Base-by-base conservation (phyloP, 2,113 vertebrate species). In the Calidris pugnax region DNA sequence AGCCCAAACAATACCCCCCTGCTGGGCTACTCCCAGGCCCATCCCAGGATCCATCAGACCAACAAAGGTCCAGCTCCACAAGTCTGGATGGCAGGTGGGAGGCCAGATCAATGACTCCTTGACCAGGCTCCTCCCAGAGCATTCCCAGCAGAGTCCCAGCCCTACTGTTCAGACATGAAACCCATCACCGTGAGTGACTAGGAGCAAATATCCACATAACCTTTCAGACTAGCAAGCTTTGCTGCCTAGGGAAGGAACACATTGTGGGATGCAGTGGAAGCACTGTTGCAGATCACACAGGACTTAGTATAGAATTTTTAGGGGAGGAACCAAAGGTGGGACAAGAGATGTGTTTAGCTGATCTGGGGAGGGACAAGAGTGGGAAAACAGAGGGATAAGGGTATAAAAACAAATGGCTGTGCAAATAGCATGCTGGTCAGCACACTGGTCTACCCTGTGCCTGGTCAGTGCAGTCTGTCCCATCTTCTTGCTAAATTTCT, bases 1-100 rank as follows among this genome's bases (percentile, higher is more conserved):
- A 63, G 1, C 15, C 22, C 24, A 55, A 37, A 23, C 59, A 7
- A 43, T 17, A n/a, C 3, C 14, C 9, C 3, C 17, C 9, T 62
- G 6, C 4, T 1, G 0, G 20, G 7, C 12, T 79, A 39, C 23
- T 66, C 27, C 12, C 45, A 39, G 43, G 28, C 6, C 15, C 5
- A 24, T 62, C 45, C 33, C 11, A 37, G 39, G 10, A 68, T 16
- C 12, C 21, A 68, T 16, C 55, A 86, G 30, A 16, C 7, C 12
- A 19, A 64, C 20, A 48, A 53, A 64, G 11, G 10, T 47, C 35
- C 30, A 64, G 2, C 0, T 64, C 27, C n/a, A 60, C 9, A 64
- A 53, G 43, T 9, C 5, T 47, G 37, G 26, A 28, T 10, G 6
- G 12, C 6, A 62, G 27, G 15, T n/a, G 11, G 10, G 17, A 73